Conservation (phyloP, 2,797 vertebrate genomes). For the Eurystomus glaucurus region DNA sequence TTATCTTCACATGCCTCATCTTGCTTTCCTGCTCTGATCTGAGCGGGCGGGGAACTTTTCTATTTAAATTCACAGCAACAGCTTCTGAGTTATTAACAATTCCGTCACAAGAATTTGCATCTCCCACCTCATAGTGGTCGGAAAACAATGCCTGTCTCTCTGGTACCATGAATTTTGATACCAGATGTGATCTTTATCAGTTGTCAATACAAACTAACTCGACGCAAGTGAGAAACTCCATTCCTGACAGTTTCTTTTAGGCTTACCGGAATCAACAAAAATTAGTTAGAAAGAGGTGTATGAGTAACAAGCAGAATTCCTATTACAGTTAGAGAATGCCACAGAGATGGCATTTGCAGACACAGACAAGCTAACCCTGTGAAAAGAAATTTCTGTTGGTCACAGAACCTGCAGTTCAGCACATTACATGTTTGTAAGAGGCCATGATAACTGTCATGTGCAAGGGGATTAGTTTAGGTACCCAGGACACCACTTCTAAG, state of each 20-base stretch:
- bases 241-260: not conserved
- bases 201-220: not conserved
- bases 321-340: not conserved
- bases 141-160: slow-evolving; percentile 12
- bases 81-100: slow-evolving; percentile 19
- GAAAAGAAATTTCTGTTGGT: not conserved
- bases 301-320: not conserved
- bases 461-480: not conserved
- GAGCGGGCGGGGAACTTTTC: not conserved
- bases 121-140: not conserved
- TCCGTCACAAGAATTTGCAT: slow-evolving; percentile 28
- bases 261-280: not conserved
- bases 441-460: not conserved
- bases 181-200: not conserved
- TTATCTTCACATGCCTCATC: slow-evolving; percentile 37
- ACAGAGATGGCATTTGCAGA: not conserved
- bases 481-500: slow-evolving; percentile 9
- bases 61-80: not conserved
- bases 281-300: not conserved
- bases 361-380: not conserved
- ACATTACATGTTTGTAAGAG: not conserved
- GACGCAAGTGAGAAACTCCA: not conserved
- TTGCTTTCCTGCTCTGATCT: slow-evolving; percentile 32
- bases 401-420: not conserved
- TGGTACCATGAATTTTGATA: not conserved